Conservation (phyloP, 37 sponge, comb jelly and placozoan species). For the Ianthella basta region DNA sequence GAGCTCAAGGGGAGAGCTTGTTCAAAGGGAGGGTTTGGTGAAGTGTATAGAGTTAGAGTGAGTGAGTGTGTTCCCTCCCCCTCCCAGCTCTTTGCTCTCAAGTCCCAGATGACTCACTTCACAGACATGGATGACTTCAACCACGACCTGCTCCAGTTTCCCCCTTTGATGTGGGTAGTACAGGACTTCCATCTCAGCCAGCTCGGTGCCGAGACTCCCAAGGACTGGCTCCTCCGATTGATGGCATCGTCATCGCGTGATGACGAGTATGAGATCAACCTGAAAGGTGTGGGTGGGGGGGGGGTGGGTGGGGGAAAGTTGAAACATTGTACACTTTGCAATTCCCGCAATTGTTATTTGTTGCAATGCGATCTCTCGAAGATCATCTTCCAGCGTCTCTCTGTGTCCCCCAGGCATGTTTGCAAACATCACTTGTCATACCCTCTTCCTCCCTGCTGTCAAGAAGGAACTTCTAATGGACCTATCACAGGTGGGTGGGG, state of each 20-base stretch:
- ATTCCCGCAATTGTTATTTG: too few relatives aligned
- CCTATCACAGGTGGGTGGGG: conserved; percentile 55
- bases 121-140: conserved; percentile 85
- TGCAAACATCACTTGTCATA: conserved; percentile 81
- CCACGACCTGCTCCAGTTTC: conserved; percentile 87
- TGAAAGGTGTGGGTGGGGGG: conserved; percentile 50
- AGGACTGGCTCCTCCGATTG: conserved; percentile 81
- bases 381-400: neutral
- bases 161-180: conserved; percentile 91
- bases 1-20: too few relatives aligned
- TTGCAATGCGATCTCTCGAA: too few relatives aligned
- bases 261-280: conserved; percentile 78
- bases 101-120: conserved; percentile 80
- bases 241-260: conserved; percentile 80
- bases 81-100: conserved; percentile 85
- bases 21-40: too few relatives aligned
- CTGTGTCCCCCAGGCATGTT: conserved; percentile 71
- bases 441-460: conserved; percentile 86
- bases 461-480: conserved; percentile 77
- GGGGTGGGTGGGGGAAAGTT: neutral
- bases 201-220: conserved; percentile 66
- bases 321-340: neutral
- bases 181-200: conserved; percentile 88
- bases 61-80: neutral
- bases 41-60: too few relatives aligned